Percentiles rank a stretch among this genome's conserved stretches.
phyloP scores from a whole-genome alignment of 2,888 invertebrate genomes.

The Platycnemis pennipes region DNA sequence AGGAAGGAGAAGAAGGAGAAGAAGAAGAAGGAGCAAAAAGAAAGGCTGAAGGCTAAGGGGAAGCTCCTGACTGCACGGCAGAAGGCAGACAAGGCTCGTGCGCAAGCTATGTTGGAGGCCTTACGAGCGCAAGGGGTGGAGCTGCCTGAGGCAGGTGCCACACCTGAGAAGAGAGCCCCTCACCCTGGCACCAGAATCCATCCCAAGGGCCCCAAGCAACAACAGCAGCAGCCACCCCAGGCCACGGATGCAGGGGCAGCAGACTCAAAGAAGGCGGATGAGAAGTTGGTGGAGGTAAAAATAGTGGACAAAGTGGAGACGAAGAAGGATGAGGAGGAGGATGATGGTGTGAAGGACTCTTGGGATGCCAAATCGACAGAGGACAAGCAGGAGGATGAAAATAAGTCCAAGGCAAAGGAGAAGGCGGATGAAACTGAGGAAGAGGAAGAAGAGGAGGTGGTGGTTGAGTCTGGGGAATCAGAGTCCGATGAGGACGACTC shows the following conservation, averaged over 20 bases:
- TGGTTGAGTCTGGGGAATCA: constrained; percentile 77
- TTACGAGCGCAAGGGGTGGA: constrained; percentile 94
- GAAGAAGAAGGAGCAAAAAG: constrained; percentile 95
- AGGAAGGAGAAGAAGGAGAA: constrained; percentile 93
- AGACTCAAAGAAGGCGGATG: constrained; percentile 74
- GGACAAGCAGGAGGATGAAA: constrained; percentile 78
- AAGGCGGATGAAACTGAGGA: constrained; percentile 76
- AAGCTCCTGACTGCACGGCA: constrained; percentile 96
- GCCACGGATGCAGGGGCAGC: no score
- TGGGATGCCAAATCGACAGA: constrained; percentile 91
- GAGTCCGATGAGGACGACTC: constrained; percentile 78
- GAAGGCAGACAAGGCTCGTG: constrained; percentile 93
- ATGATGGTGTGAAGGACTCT: no score
- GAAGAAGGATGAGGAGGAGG: constrained; percentile 78
- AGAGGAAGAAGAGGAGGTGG: constrained; percentile 77
- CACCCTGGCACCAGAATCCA: constrained; percentile 86
- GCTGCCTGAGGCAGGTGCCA: constrained; percentile 85
- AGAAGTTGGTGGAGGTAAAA: constrained; percentile 73
- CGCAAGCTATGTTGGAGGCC: constrained; percentile 93
- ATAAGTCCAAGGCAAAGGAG: constrained; percentile 70
- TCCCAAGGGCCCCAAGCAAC: constrained; percentile 78
- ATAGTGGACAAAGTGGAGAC: constrained; percentile 67
- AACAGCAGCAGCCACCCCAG: not conserved
- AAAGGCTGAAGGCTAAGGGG: constrained; percentile 97
- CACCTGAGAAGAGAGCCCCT: constrained; percentile 79